phyloP scores from a whole-genome alignment of 92 coral and sea anemone species.

The Paragorgia papillata region DNA sequence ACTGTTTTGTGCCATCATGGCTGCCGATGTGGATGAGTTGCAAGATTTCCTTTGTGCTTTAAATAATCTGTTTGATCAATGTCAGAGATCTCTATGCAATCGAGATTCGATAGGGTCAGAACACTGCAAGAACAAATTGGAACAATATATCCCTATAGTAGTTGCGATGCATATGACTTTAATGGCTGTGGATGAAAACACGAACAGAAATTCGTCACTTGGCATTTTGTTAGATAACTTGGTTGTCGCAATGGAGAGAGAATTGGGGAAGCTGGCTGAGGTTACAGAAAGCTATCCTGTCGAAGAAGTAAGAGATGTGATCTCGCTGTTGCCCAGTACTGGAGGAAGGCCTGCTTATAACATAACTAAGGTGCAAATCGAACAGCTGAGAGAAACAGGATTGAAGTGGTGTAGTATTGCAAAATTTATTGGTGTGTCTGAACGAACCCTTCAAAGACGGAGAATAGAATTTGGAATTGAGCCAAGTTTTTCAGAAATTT shows the following conservation, averaged over 20 bases:
- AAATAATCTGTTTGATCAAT: slow-evolving; percentile 11
- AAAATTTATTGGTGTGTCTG: too few relatives aligned
- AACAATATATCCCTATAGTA: slow-evolving; percentile 19
- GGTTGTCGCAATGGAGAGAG: slow-evolving; percentile 30
- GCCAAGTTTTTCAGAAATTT: slow-evolving; percentile 35
- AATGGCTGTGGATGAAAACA: slow-evolving; percentile 32
- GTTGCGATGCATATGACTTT: slow-evolving; percentile 28
- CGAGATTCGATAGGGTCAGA: slow-evolving; percentile 21
- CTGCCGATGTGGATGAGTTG: slow-evolving; percentile 29
- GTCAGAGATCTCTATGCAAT: slow-evolving; percentile 23
- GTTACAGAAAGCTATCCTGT: slow-evolving; percentile 18
- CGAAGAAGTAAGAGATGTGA: slow-evolving; percentile 28
- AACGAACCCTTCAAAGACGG: slow-evolving; percentile 12
- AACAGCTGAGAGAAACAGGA: slow-evolving; percentile 44
- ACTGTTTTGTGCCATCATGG: slow-evolving; percentile 21
- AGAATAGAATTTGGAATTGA: slow-evolving; percentile 28
- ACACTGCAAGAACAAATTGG: slow-evolving; percentile 28
- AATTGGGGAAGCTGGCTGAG: slow-evolving; percentile 10
- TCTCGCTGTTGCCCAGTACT: slow-evolving; percentile 43
- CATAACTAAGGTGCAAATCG: slow-evolving; percentile 26
- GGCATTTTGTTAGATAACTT: slow-evolving; percentile 12
- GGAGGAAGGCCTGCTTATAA: slow-evolving; percentile 41
- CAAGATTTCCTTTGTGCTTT: slow-evolving; percentile 11
- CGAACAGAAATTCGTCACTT: background rate
- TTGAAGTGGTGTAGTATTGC: slow-evolving; percentile 31